Conservation (phyloP, 2,797 vertebrate genomes). For the Microctenopoma lineatum region DNA sequence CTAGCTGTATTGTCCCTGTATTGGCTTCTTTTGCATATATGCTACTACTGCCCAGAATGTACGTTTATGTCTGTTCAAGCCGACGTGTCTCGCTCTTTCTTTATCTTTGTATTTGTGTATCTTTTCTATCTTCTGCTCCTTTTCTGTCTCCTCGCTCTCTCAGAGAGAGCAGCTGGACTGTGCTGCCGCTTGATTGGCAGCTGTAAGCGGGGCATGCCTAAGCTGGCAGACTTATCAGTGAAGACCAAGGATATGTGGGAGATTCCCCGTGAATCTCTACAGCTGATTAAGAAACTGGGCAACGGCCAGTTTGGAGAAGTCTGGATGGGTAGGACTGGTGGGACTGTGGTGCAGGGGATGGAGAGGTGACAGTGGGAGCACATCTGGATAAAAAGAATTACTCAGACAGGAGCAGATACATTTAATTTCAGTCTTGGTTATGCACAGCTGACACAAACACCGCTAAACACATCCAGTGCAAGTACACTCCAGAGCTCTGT, state of each 20-base stretch:
- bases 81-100: conserved; percentile 55
- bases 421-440: conserved; percentile 17
- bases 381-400: conserved; percentile 46
- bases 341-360: conserved; percentile 35
- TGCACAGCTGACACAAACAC: conserved; percentile 22
- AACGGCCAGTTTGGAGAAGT: conserved; percentile 96
- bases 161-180: conserved; percentile 91
- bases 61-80: conserved; percentile 27
- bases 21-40: conserved; percentile 6
- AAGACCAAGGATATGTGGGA: conserved; percentile 97
- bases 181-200: conserved; percentile 92
- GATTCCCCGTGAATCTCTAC: conserved; percentile 92
- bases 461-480: conserved; percentile 27
- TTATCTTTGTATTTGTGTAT: conserved; percentile 48
- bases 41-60: conserved; percentile 20
- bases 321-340: conserved; percentile 91
- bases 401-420: conserved; percentile 38
- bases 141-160: conserved; percentile 59
- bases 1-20: not conserved
- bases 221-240: conserved; percentile 92
- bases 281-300: conserved; percentile 93
- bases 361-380: conserved; percentile 43
- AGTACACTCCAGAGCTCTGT: conserved; percentile 30
- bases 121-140: conserved; percentile 22
- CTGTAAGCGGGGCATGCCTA: conserved; percentile 92